A percentile compares a stretch with the other conserved stretches of the same genome.
These are phyloP conservation scores for Celastrina argiolus DNA, from an alignment of 2,888 invertebrate genomes.

Conservation along the genomic window DNA sequence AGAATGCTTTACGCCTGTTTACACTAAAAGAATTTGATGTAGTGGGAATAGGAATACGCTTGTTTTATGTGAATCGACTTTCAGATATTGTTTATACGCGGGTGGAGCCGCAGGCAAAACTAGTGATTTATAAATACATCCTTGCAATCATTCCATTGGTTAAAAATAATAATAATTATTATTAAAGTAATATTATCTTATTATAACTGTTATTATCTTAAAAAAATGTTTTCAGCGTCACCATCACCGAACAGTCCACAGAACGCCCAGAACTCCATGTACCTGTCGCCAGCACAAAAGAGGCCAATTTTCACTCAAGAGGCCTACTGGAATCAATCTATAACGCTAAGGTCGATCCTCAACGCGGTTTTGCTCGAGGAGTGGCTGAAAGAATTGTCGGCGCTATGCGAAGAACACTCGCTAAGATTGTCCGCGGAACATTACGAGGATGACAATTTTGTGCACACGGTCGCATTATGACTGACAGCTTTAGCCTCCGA, in stretches of 20 bases:
- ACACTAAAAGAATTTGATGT: too few species aligned
- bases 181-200: too few species aligned
- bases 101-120: too few species aligned
- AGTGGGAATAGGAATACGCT: too few species aligned
- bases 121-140: too few species aligned
- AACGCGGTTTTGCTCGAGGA: conserved; percentile 93
- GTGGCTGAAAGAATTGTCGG: conserved; percentile 96
- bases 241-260: conserved; percentile 44
- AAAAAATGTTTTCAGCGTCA: conserved; percentile 41
- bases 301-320: conserved; percentile 62
- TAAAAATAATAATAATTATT: too few species aligned
- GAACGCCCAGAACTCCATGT: conserved; percentile 39
- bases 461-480: conserved; percentile 67
- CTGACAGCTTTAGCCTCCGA: conserved; percentile 51
- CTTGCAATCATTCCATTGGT: too few species aligned
- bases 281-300: conserved; percentile 46
- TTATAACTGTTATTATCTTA: too few species aligned
- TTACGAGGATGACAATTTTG: conserved; percentile 59
- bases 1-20: too few species aligned
- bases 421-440: conserved; percentile 62
- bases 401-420: conserved; percentile 95
- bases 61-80: too few species aligned
- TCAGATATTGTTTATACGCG: too few species aligned
- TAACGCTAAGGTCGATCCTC: conserved; percentile 59
- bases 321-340: conserved; percentile 67